Conservation (phyloP, 2,888 invertebrate species). For the Asteroscopus sphinx region DNA sequence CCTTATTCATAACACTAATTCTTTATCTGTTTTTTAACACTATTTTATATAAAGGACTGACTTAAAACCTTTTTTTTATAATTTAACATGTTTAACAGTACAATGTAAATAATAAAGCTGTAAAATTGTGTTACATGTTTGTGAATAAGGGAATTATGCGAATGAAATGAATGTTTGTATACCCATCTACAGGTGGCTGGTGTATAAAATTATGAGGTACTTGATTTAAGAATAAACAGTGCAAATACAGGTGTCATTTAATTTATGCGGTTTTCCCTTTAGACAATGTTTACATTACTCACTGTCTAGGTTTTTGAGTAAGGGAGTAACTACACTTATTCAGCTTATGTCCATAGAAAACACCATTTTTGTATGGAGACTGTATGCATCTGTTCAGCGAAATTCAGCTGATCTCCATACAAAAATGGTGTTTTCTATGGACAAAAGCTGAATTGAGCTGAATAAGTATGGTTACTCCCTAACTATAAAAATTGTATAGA, state of each 20-base stretch:
- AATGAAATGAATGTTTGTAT: slow-evolving; percentile 53
- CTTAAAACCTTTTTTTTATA: slow-evolving; percentile 44
- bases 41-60: slow-evolving; percentile 67
- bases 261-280: slow-evolving; percentile 7
- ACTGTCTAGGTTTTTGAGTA: no score
- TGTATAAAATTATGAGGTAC: slow-evolving; percentile 65
- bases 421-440: no score
- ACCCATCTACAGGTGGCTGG: slow-evolving; percentile 53
- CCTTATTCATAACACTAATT: slow-evolving; percentile 71
- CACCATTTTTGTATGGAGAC: no score
- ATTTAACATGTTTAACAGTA: slow-evolving; percentile 71
- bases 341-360: no score
- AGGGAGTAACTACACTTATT: no score
- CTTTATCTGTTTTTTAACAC: slow-evolving; percentile 43
- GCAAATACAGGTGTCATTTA: slow-evolving; percentile 62
- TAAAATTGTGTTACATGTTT: slow-evolving; percentile 68
- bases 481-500: no score
- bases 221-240: slow-evolving; percentile 80
- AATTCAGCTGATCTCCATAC: no score
- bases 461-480: no score
- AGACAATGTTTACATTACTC: background rate
- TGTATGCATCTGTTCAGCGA: no score
- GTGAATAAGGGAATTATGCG: slow-evolving; percentile 72
- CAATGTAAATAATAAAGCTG: slow-evolving; percentile 80
- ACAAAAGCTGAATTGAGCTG: no score